Evolutionary conservation across 1,140 invertebrate species (phyloP), one percentile per base, ranked within the genome.

Genomic region (Amyelois transitella): DNA sequence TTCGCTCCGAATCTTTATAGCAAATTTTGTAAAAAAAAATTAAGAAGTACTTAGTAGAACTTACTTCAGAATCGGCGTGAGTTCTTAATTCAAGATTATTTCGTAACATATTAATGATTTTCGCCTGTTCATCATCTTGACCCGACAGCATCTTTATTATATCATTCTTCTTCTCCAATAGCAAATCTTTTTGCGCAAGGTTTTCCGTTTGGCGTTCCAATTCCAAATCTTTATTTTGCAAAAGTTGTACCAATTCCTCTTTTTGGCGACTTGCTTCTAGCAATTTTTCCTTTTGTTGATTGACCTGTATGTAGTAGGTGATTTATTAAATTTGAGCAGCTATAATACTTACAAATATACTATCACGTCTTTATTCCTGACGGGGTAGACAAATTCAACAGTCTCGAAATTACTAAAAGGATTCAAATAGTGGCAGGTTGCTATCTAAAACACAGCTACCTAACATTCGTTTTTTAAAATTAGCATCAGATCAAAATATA

Each of bases 71-170:
- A 56, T 80, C 77, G 18, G 61, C 66, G 55, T 69, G 58, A 43
- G 59, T 48, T 38, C 69, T 65, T 32, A 74, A 58, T 53, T 78
- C 75, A 22, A 82, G 62, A 58, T 77, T 77, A 51, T 68, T 78
- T 44, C 66, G 53, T 32, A 83, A 55, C 19, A 77, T 58, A 60
- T 76, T 67, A 53, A 81, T 74, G 21, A 81, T 75, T 53, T 75
- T 77, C n/a, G 43, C 54, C 47, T 82, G 80, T 64, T 85, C 78
- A 55, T 76, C 68, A 58, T 82, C 69, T 53, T 81, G 79, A 48
- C 72, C 64, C n/a, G 71, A 63, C 24, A 84, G 38, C 50, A 70
- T 68, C 64, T 78, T 76, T 24, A 86, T 66, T 1, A 77, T 43
- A 50, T 51, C 59, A 24, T 83, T 68, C 55, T 61, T 75, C 57